A percentile compares a stretch with the other conserved stretches of the same genome.
Conservation (phyloP, 2,113 vertebrate species). For the Cyanocitta stelleri region DNA sequence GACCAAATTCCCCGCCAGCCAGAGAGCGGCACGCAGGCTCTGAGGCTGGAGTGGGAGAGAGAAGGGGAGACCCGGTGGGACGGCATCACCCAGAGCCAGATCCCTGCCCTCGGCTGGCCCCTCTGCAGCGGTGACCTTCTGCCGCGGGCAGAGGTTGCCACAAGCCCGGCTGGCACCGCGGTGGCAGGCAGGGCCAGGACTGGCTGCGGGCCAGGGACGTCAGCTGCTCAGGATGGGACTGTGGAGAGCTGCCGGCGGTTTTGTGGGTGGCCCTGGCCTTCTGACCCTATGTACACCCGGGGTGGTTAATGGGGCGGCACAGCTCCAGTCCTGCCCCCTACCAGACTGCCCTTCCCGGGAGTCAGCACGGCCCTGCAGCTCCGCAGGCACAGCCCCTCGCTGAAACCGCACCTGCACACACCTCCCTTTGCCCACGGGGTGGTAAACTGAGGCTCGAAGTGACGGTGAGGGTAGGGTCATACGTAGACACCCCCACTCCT, state of each 20-base stretch:
- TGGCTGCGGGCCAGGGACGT: slow-evolving; percentile 6
- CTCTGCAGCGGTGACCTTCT: slow-evolving; percentile 13
- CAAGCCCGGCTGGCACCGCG: accelerated
- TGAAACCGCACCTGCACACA: not conserved
- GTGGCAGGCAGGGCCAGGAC: not conserved
- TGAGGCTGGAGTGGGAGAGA: not conserved
- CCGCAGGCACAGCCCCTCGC: accelerated
- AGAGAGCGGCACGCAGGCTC: accelerated
- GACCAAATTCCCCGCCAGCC: not conserved
- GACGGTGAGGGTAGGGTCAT: too few relatives aligned
- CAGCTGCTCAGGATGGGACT: slow-evolving; percentile 31
- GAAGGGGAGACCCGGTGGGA: not conserved
- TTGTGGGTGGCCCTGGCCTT: slow-evolving; percentile 13
- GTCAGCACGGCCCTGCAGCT: not conserved
- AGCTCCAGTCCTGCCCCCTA: not conserved
- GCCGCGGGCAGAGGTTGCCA: slow-evolving; percentile 17
- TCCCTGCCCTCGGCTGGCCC: not conserved
- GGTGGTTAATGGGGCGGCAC: slow-evolving; percentile 54
- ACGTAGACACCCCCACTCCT: accelerated
- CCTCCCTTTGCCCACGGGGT: not conserved
- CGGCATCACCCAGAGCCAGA: not conserved
- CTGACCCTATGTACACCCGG: slow-evolving; percentile 27
- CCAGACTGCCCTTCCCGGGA: not conserved
- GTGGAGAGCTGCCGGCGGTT: not conserved
- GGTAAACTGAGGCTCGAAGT: not conserved